These are phyloP conservation scores for Malacoraja senta DNA, from an alignment of 2,797 vertebrate genomes.

Conservation along the genomic window DNA sequence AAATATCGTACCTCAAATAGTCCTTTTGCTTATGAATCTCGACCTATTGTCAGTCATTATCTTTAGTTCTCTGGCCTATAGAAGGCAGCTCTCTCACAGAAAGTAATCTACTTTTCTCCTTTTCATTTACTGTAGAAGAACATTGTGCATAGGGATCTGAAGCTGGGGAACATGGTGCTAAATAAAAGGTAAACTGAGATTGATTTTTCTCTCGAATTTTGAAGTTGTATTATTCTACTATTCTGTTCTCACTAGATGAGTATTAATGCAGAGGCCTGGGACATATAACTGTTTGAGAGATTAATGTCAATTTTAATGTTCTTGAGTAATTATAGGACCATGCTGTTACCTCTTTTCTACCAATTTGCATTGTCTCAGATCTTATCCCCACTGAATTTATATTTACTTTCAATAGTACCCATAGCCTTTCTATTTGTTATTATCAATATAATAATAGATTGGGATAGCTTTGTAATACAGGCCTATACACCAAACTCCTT, in stretches of 20 bases:
- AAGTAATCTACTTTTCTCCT: neutral
- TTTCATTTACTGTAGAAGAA: slow-evolving; percentile 75
- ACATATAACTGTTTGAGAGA: neutral
- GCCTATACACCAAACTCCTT: neutral
- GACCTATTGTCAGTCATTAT: neutral
- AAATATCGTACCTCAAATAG: neutral
- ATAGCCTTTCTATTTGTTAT: neutral
- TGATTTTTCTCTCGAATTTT: neutral
- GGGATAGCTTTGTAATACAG: neutral
- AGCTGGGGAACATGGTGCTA: slow-evolving; percentile 99
- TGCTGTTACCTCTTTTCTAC: neutral
- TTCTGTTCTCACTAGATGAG: slow-evolving; percentile 45
- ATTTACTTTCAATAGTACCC: neutral
- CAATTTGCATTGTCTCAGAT: neutral
- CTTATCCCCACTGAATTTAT: neutral
- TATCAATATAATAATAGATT: neutral
- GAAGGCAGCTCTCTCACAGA: neutral
- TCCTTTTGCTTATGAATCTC: too few relatives aligned
- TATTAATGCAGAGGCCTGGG: too few relatives aligned
- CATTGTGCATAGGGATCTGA: slow-evolving; percentile 97
- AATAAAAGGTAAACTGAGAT: slow-evolving; percentile 81
- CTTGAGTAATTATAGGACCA: slow-evolving; percentile 51
- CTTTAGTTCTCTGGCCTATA: neutral
- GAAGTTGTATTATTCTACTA: slow-evolving; percentile 48
- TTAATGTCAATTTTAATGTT: slow-evolving; percentile 40